Base-by-base conservation (phyloP, 2,113 vertebrate species). In the Sakesphorus luctuosus region DNA sequence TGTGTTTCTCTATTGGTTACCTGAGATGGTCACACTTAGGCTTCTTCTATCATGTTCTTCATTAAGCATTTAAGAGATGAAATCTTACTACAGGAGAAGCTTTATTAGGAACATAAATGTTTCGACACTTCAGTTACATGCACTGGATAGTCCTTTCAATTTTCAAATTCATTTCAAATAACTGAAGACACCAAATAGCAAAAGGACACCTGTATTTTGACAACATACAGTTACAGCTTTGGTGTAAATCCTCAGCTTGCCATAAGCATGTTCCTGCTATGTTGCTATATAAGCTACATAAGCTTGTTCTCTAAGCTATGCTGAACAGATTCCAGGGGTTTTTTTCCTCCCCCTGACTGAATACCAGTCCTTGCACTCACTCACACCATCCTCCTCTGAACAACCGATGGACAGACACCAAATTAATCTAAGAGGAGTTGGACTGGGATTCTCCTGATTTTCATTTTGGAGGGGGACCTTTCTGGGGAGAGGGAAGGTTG, bases 271-370 rank as follows among this genome's bases (percentile, higher is more conserved):
- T 94, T 90, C 93, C 86, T 92, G 89, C 62, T 92, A 95, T 87
- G 92, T 90, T 95, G 65, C 92, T 93, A 93, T 93, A 92, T 86
- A 96, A 96, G 88, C 95, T 80, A 88, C 92, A 94, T 86, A 96
- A 93, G 91, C 91, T 95, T 94, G 86, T 84, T 93, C 94, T 91
- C 91, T 92, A 91, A 90, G 80, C 77, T 91, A 93, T 91, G 91
- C 87, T 89, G 86, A 95, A 95, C 44, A 55, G 75, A 89, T 95
- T 92, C 84, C 86, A 91, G 72, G 66, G n/a, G 15, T 1, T 13
- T 79, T 49, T 61, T 83, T 79, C 50, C 13, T 6, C 0, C 2
- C 43, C 36, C 68, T 19, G 52, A 87, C 61, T 94, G 86, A 92
- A 93, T n/a, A 88, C 69, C 88, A 92, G 24, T 76, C 84, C 72